Evolutionary conservation across 2,797 vertebrate genomes (phyloP), one percentile per base, ranked within the genome.

Genomic region (Hafferia zeledoni): DNA sequence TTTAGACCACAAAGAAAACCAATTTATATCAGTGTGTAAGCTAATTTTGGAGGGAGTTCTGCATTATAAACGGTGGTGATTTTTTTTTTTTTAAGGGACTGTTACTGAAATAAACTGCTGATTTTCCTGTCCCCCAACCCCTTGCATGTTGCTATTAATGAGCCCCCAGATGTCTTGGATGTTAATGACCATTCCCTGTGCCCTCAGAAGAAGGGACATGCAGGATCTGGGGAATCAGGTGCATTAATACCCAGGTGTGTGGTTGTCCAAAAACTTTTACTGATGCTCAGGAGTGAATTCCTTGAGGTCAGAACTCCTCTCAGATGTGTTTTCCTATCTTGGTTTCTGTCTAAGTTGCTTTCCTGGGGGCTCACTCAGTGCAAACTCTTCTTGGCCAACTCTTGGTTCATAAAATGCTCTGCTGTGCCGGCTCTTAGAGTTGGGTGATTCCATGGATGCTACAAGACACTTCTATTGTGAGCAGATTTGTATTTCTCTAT

Each of bases 1-100:
- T 99, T 98, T 98, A 96, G 97, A 97, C 97, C 96, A 98, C 98
- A 98, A 98, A 98, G 97, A 98, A 97, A 98, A 96, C 95, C 97
- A 97, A 97, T 98, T 98, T 98, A 97, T 98, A 97, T 97, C 96
- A 92, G 97, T 97, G 97, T 94, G 96, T 96, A 96, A 98, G 97
- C 97, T 98, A 97, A 97, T 98, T 97, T 98, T 97, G 93, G 96
- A 97, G 95, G 97, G 97, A 97, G 95, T 94, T 97, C 89, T 93
- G 95, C 93, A 82, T 97, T 96, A 96, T 93, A 93, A 96, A 94
- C 37, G 47, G 92, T 71, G 83, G 49, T 80, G 57, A 0, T 13
- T 28, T 72, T 41, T 41, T 86, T n/a, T n/a, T n/a, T 87, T 94
- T 82, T 23, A 56, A 92, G 91, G 83, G 94, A 96, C 79, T 94